These are phyloP conservation scores for Conus ventricosus DNA, from an alignment of 1,140 invertebrate species.

Conservation along the genomic window DNA sequence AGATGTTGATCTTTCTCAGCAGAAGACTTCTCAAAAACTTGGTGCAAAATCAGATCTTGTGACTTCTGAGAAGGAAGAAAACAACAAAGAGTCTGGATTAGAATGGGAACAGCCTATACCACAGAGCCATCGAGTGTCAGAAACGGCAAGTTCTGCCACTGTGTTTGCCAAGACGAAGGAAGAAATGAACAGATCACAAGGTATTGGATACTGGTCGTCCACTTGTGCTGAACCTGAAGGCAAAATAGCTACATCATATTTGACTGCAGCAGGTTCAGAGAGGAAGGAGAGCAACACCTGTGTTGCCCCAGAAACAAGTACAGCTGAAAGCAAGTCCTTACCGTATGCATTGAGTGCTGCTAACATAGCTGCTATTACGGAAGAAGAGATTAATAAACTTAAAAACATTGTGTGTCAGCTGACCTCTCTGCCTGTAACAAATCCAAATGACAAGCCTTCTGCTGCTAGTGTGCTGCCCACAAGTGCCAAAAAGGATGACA, in stretches of 20 bases:
- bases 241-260: too few relatives aligned
- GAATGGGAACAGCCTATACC: too few relatives aligned
- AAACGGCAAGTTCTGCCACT: too few relatives aligned
- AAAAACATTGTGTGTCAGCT: conserved; percentile 12
- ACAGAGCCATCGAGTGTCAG: too few relatives aligned
- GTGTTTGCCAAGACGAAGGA: too few relatives aligned
- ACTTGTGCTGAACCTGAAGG: too few relatives aligned
- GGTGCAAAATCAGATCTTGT: neutral
- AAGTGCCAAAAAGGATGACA: neutral
- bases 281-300: neutral
- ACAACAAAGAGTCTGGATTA: too few relatives aligned
- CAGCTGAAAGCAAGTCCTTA: neutral
- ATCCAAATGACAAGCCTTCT: neutral
- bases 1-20: neutral
- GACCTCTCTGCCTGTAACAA: neutral
- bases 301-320: neutral
- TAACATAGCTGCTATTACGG: neutral
- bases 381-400: conserved; percentile 5
- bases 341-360: neutral
- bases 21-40: neutral
- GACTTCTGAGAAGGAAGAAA: neutral
- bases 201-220: too few relatives aligned
- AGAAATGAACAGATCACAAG: too few relatives aligned
- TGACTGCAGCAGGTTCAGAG: neutral
- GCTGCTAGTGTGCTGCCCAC: neutral